Conservation (phyloP, 2,888 invertebrate genomes). For the Drosophila longiperda region DNA sequence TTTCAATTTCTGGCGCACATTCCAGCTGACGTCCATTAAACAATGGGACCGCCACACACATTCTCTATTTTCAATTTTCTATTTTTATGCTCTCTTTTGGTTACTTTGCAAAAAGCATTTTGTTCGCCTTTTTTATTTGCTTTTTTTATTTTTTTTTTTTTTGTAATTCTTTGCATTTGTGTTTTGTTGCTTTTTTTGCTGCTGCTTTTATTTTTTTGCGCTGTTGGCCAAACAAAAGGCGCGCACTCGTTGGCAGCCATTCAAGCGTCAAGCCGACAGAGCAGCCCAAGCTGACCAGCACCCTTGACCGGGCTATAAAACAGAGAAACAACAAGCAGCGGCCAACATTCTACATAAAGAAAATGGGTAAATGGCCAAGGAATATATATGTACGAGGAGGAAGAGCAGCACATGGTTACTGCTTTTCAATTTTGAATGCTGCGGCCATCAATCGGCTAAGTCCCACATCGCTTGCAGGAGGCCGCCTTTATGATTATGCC, state of each 20-base stretch:
- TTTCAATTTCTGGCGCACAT: constrained; percentile 80
- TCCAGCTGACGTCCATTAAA: constrained; percentile 80
- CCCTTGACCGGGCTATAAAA: constrained; percentile 78
- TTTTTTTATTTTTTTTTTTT: constrained; percentile 19
- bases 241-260: constrained; percentile 75
- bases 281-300: constrained; percentile 67
- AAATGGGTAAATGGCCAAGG: constrained; percentile 47
- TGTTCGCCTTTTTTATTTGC: constrained; percentile 41
- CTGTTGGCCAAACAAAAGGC: constrained; percentile 72
- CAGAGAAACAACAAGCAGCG: constrained; percentile 32
- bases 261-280: constrained; percentile 75
- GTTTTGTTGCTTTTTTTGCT: constrained; percentile 33
- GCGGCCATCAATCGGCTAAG: constrained; percentile 64
- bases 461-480: constrained; percentile 33
- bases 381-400: constrained; percentile 16
- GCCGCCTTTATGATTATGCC: constrained; percentile 75
- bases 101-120: constrained; percentile 76
- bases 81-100: constrained; percentile 72
- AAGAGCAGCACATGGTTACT: constrained; percentile 27
- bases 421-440: constrained; percentile 71
- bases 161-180: constrained; percentile 37
- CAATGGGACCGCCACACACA: constrained; percentile 64
- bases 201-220: constrained; percentile 14
- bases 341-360: constrained; percentile 29
- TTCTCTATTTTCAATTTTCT: constrained; percentile 73